Conservation (phyloP, 2,888 invertebrate genomes). For the Synanthedon tipuliformis region DNA sequence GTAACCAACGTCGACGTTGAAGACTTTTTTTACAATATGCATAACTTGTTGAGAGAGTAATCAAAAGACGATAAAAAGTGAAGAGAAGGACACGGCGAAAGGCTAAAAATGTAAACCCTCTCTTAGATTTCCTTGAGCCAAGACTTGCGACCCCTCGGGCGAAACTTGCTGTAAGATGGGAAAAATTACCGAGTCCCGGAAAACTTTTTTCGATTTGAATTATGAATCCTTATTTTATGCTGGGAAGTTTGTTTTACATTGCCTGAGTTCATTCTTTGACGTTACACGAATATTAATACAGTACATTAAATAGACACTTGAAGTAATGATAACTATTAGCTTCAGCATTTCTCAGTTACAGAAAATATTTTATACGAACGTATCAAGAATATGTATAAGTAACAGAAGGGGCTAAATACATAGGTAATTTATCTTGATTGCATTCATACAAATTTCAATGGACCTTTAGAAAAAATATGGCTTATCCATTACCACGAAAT, state of each 20-base stretch:
- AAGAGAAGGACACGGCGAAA: slow-evolving; percentile 63
- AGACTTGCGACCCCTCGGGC: slow-evolving; percentile 55
- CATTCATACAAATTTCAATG: no score
- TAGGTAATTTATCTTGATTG: no score
- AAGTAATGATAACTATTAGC: neutral
- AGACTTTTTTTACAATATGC: slow-evolving; percentile 56
- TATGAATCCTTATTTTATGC: slow-evolving; percentile 69
- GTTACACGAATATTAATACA: slow-evolving; percentile 44
- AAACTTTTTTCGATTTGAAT: slow-evolving; percentile 70
- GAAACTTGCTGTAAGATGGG: slow-evolving; percentile 64
- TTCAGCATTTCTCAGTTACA: no score
- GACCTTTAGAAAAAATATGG: neutral
- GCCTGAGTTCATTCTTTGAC: slow-evolving; percentile 43
- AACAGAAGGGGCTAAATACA: no score
- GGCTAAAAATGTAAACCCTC: slow-evolving; percentile 68
- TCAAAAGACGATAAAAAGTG: slow-evolving; percentile 70
- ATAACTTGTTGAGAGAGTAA: slow-evolving; percentile 70
- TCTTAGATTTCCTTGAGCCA: slow-evolving; percentile 59
- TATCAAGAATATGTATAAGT: no score
- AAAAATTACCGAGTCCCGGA: slow-evolving; percentile 62
- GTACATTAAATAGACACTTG: slow-evolving; percentile 25
- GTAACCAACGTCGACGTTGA: slow-evolving; percentile 42
- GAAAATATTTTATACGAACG: no score
- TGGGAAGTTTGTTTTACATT: slow-evolving; percentile 59
- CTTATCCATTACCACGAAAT: neutral